Conservation (phyloP, 1,140 invertebrate species). For the Eumaeus atala region DNA sequence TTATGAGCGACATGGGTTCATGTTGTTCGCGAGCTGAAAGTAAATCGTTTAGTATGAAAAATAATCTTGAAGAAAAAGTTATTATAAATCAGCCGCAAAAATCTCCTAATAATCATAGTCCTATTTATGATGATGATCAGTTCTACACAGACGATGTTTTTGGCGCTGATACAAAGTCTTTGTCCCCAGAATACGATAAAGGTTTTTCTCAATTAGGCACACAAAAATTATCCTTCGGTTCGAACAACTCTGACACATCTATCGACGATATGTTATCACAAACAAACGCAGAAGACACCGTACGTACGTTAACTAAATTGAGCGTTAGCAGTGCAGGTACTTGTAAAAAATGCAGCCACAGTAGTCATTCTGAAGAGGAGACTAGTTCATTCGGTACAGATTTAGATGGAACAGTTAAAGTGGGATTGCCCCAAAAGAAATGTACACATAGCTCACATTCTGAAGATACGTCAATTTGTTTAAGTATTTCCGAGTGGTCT, state of each 20-base stretch:
- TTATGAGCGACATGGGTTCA: conserved; percentile 65
- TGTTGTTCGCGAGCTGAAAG: conserved; percentile 66
- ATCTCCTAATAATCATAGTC: conserved; percentile 75
- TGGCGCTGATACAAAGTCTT: conserved; percentile 74
- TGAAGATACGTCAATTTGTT: conserved; percentile 87
- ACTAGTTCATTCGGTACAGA: conserved; percentile 81
- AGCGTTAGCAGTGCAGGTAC: conserved; percentile 63
- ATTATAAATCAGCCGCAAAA: conserved; percentile 76
- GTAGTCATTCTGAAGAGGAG: conserved; percentile 81
- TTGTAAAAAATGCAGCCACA: conserved; percentile 77
- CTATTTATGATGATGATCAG: conserved; percentile 78
- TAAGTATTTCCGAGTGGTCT: conserved; percentile 89
- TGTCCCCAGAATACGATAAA: conserved; percentile 75
- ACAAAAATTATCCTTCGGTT: conserved; percentile 77
- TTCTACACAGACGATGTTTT: conserved; percentile 80
- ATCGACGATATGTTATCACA: conserved; percentile 76
- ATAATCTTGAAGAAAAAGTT: conserved; percentile 66
- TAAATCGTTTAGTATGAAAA: conserved; percentile 56
- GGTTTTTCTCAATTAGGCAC: conserved; percentile 59
- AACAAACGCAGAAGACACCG: conserved; percentile 63
- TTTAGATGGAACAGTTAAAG: conserved; percentile 85
- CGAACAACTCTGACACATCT: conserved; percentile 78
- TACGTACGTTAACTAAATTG: conserved; percentile 49
- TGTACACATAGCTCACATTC: conserved; percentile 86
- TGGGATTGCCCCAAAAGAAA: conserved; percentile 83